These are phyloP conservation scores for Lypha dubia DNA, from an alignment of 2,888 invertebrate genomes.

Conservation along the genomic window DNA sequence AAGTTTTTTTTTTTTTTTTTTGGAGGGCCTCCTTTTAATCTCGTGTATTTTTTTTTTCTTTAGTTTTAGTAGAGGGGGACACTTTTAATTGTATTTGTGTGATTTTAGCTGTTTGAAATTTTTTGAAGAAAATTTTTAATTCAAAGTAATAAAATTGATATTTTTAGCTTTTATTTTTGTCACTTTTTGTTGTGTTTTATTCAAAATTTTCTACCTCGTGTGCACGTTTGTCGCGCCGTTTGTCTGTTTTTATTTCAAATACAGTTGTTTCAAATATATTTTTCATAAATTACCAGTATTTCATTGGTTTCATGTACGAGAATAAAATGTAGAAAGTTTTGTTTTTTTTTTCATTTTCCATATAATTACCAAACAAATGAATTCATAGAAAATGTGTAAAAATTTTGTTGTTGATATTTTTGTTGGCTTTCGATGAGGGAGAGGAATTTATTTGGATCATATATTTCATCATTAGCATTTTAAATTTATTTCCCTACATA, in stretches of 20 bases:
- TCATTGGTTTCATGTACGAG: conserved; percentile 30
- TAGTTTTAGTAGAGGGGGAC: conserved; percentile 26
- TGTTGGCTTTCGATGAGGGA: background rate
- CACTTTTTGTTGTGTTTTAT: conserved; percentile 39
- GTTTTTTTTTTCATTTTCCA: background rate
- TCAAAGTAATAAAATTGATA: conserved; percentile 70
- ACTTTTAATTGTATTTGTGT: conserved; percentile 45
- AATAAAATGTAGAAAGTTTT: conserved; percentile 29
- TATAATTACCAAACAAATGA: conserved; percentile 43
- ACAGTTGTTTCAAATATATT: conserved; percentile 65
- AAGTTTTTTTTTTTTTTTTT: no score
- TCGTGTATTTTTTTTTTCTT: background rate
- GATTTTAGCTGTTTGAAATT: conserved; percentile 22
- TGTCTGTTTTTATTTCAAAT: conserved; percentile 26
- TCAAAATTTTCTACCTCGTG: conserved; percentile 45
- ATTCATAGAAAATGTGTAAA: conserved; percentile 16
- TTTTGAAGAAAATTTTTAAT: conserved; percentile 55
- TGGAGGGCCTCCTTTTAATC: background rate
- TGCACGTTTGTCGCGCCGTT: conserved; percentile 29
- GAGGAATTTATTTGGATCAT: background rate
- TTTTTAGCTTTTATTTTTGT: conserved; percentile 66
- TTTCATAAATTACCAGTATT: conserved; percentile 51
- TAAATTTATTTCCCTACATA: background rate
- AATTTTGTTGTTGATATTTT: background rate
- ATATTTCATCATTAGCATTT: conserved; percentile 2